These are phyloP conservation scores for Pteromalus puparum DNA, from an alignment of 1,140 invertebrate species.

Conservation along the genomic window DNA sequence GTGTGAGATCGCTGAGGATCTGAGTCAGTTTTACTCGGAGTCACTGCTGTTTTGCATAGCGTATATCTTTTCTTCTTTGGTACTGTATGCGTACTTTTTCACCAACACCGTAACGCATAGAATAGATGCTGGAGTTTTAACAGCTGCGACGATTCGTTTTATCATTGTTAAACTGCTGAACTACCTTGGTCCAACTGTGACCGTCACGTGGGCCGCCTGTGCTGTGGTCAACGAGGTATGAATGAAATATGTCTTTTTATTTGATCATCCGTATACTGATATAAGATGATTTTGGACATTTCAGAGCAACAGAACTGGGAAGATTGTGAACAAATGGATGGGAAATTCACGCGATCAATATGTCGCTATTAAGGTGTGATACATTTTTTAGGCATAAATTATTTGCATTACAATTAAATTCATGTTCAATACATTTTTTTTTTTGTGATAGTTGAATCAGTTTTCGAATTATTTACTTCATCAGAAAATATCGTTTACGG, in stretches of 20 bases:
- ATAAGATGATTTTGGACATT: not conserved
- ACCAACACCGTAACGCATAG: not conserved
- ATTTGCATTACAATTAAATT: too few species aligned
- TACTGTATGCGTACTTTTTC: not conserved
- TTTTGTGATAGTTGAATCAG: not conserved
- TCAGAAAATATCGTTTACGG: not conserved
- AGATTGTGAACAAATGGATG: constrained; percentile 6
- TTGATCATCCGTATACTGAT: not conserved
- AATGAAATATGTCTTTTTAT: not conserved
- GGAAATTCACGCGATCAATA: not conserved
- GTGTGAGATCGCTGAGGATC: not conserved
- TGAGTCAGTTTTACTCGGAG: not conserved
- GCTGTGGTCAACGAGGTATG: not conserved
- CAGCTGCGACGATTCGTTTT: not conserved
- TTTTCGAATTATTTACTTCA: constrained; percentile 14
- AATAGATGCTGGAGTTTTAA: fast-evolving
- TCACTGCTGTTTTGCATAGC: not conserved
- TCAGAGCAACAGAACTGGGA: constrained; percentile 7
- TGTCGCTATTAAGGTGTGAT: not conserved
- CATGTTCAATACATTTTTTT: too few species aligned
- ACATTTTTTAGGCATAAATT: not conserved
- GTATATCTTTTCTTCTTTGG: not conserved
- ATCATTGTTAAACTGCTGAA: not conserved
- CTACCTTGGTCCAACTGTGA: not conserved
- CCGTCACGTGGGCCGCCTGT: not conserved